Evolutionary conservation across 2,888 invertebrate genomes (phyloP).

Genomic region (Thymelicus acteon): DNA sequence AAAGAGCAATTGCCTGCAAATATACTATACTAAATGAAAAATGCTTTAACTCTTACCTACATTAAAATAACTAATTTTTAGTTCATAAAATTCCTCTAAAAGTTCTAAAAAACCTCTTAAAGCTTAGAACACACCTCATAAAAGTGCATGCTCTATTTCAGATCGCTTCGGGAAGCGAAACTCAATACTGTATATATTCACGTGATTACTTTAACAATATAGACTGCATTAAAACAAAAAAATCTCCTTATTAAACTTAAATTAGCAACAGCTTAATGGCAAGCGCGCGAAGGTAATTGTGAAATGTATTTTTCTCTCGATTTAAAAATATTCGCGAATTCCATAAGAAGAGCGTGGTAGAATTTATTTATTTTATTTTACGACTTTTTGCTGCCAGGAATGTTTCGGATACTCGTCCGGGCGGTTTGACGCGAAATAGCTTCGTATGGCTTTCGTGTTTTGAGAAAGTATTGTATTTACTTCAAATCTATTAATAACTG

Average conservation of each 20-base stretch:
- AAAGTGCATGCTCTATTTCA: too few species aligned
- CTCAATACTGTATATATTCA: too few species aligned
- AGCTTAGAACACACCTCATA: too few species aligned
- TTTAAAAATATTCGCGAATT: conserved; percentile 19
- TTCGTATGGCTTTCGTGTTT: conserved; percentile 4
- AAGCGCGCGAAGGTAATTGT: conserved; percentile 9
- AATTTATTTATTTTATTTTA: conserved; percentile 24
- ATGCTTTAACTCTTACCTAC: too few species aligned
- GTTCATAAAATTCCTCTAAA: too few species aligned
- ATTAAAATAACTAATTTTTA: too few species aligned
- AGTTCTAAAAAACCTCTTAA: too few species aligned
- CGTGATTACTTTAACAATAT: too few species aligned
- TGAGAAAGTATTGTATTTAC: neutral
- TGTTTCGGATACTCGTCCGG: conserved; percentile 8
- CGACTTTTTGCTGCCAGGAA: conserved; percentile 8
- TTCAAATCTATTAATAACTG: too few species aligned
- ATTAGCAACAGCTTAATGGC: conserved; percentile 13
- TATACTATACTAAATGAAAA: too few species aligned
- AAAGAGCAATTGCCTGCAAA: too few species aligned
- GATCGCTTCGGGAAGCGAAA: too few species aligned
- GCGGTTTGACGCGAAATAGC: neutral
- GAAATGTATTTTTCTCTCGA: conserved; percentile 19
- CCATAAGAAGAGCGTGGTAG: neutral
- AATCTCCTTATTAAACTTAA: conserved; percentile 16
- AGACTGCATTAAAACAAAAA: conserved; percentile 8